phyloP scores from a whole-genome alignment of 92 coral and sea anemone genomes.

The Umimayanthus chanpuru region DNA sequence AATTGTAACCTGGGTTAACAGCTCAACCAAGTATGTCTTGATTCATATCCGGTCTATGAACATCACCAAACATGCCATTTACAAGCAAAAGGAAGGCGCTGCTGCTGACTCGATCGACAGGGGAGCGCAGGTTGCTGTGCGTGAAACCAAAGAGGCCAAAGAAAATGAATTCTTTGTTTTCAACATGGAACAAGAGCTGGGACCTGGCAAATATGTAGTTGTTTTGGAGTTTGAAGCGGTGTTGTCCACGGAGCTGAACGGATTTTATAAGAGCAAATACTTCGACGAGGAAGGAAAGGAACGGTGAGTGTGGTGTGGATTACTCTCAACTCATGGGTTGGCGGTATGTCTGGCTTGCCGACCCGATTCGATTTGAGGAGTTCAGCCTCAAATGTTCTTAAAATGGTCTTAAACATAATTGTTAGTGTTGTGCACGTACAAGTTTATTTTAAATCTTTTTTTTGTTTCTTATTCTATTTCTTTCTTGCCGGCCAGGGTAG shows the following conservation, averaged over 20 bases:
- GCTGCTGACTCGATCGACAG: constrained; percentile 30
- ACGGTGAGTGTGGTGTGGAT: constrained; percentile 53
- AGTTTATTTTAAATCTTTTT: too few species aligned
- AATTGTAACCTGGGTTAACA: constrained; percentile 51
- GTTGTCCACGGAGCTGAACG: constrained; percentile 75
- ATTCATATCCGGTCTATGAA: constrained; percentile 80
- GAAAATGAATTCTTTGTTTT: constrained; percentile 77
- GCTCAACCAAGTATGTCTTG: constrained; percentile 60
- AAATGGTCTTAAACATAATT: too few species aligned
- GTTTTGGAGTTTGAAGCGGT: constrained; percentile 63
- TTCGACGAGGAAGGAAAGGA: constrained; percentile 50
- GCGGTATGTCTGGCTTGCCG: neutral
- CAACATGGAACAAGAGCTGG: constrained; percentile 52
- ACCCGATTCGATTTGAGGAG: too few species aligned
- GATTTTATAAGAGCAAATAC: constrained; percentile 83
- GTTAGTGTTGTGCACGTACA: too few species aligned
- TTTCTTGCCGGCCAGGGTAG: too few species aligned
- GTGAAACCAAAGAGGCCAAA: constrained; percentile 58
- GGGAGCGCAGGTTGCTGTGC: constrained; percentile 50
- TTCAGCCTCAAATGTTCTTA: too few species aligned
- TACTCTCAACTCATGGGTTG: neutral
- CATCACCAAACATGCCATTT: constrained; percentile 55
- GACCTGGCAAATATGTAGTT: constrained; percentile 69
- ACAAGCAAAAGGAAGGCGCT: constrained; percentile 41
- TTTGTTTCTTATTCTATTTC: too few species aligned